Percentiles rank a stretch among this genome's conserved stretches.
Conservation (phyloP, 2,797 vertebrate genomes). For the Coreius guichenoti region DNA sequence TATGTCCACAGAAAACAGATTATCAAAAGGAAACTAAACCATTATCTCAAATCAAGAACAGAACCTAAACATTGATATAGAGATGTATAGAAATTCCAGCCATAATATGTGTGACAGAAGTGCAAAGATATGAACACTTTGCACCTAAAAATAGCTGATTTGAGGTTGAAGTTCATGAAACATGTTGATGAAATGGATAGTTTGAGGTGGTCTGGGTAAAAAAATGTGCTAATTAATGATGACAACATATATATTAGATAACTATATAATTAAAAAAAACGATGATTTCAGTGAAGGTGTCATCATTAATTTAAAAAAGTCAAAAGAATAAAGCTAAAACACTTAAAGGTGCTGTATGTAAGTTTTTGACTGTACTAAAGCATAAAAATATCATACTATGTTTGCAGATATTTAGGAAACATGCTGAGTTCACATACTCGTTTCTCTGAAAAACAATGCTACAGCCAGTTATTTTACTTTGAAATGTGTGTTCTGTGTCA, state of each 20-base stretch:
- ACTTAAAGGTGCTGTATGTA: too few species aligned
- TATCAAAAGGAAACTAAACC: background rate
- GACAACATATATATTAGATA: background rate
- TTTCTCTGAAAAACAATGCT: too few species aligned
- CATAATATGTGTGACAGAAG: conserved; percentile 22
- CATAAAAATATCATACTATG: too few species aligned
- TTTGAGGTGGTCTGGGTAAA: conserved; percentile 30
- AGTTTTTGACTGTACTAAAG: too few species aligned
- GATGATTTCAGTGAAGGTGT: background rate
- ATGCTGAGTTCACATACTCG: too few species aligned
- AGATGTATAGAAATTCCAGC: conserved; percentile 3
- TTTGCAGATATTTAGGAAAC: too few species aligned
- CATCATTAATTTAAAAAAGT: background rate
- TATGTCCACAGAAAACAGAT: background rate
- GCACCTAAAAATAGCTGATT: conserved; percentile 48
- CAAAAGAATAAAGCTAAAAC: too few species aligned
- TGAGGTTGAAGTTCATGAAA: conserved; percentile 38
- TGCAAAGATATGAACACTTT: conserved; percentile 21
- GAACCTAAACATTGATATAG: conserved; percentile 26
- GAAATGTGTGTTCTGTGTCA: too few species aligned
- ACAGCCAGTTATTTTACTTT: too few species aligned
- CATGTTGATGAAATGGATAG: conserved; percentile 48
- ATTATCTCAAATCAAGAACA: background rate
- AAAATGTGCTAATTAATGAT: too few species aligned
- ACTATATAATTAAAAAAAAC: background rate